Percentiles rank a stretch among this genome's conserved stretches.
Conservation (phyloP, 2,888 invertebrate genomes). For the Julus scandinavius region DNA sequence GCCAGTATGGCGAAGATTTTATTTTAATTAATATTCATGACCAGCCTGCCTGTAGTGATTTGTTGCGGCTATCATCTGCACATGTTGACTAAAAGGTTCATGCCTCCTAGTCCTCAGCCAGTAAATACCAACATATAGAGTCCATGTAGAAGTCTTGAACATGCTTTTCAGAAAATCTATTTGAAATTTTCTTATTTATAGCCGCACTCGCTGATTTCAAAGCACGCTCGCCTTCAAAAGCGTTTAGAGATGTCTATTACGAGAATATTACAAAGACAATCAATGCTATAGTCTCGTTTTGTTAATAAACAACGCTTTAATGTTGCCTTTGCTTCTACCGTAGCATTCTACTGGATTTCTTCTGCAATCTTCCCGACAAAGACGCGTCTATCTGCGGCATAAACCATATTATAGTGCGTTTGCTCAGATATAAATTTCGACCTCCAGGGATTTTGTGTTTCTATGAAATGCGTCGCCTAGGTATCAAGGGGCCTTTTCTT, state of each 20-base stretch:
- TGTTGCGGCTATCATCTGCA: conserved; percentile 32
- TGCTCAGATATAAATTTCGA: conserved; percentile 7
- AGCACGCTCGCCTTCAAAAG: background rate
- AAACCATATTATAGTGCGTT: conserved; percentile 3
- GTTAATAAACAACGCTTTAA: conserved; percentile 34
- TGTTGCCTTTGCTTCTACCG: conserved; percentile 7
- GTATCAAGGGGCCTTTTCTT: conserved; percentile 44
- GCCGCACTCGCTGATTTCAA: background rate
- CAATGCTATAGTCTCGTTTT: conserved; percentile 24
- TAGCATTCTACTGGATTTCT: background rate
- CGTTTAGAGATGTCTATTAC: conserved; percentile 11
- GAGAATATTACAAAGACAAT: conserved; percentile 14
- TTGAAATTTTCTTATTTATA: conserved; percentile 9
- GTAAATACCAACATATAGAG: background rate
- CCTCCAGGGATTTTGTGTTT: background rate
- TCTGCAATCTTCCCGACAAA: background rate
- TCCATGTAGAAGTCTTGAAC: background rate
- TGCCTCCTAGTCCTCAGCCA: background rate
- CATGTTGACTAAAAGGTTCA: conserved; percentile 37
- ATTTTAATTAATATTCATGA: conserved; percentile 38
- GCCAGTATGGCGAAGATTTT: conserved; percentile 26
- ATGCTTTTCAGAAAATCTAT: background rate
- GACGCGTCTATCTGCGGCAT: conserved; percentile 15
- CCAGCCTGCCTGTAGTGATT: background rate
- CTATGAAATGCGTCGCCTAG: conserved; percentile 43